Conservation (phyloP, 2,113 vertebrate genomes). For the Malaclemys terrapin region DNA sequence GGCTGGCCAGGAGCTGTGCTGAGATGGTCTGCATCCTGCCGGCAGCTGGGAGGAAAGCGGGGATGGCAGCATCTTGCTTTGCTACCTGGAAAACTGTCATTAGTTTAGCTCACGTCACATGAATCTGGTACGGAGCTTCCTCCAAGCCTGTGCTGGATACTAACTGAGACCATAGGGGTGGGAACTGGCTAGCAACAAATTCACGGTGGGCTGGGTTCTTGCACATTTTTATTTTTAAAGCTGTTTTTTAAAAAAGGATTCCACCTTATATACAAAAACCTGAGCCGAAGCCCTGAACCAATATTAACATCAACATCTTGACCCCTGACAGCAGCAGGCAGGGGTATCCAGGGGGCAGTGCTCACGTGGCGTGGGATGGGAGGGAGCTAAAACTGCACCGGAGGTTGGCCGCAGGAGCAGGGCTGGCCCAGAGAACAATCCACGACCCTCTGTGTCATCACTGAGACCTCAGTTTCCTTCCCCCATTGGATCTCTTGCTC, state of each 20-base stretch:
- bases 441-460: neutral
- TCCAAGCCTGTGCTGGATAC: neutral
- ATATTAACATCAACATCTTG: neutral
- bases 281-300: neutral
- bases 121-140: neutral
- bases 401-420: neutral
- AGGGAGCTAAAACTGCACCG: neutral
- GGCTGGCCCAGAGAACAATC: neutral
- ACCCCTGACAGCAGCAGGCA: accelerated
- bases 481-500: neutral
- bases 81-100: neutral
- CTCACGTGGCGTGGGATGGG: neutral
- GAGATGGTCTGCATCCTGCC: neutral
- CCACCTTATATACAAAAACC: constrained; percentile 46
- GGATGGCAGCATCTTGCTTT: neutral
- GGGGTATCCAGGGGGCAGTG: neutral
- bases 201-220: neutral
- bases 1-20: neutral
- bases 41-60: neutral
- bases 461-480: neutral
- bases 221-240: constrained; percentile 48
- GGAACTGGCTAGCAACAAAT: neutral
- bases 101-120: neutral
- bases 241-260: constrained; percentile 48
- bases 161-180: no score